Percentiles rank a stretch among this genome's conserved stretches.
Evolutionary conservation across 2,113 vertebrate species (phyloP).

Genomic region (Microtus ochrogaster): DNA sequence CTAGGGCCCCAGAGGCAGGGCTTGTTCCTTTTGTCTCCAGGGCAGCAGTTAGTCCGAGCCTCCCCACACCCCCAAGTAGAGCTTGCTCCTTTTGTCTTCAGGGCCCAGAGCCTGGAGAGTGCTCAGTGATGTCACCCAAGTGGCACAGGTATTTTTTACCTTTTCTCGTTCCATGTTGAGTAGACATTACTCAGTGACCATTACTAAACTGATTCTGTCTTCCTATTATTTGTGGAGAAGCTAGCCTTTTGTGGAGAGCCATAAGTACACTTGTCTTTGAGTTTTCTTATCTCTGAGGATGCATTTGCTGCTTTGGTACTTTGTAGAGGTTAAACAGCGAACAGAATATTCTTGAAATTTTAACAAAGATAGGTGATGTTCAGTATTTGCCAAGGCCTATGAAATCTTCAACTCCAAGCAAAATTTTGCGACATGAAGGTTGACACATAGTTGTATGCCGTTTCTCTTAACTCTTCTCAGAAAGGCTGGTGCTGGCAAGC

Average conservation of each 20-base stretch:
- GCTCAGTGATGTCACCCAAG: not conserved
- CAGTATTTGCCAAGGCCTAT: slow-evolving; percentile 18
- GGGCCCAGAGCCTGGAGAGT: not conserved
- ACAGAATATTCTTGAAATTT: slow-evolving; percentile 4
- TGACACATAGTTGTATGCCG: not conserved
- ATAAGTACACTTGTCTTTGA: not conserved
- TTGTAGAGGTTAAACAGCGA: slow-evolving; percentile 14
- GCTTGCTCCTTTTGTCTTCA: not conserved
- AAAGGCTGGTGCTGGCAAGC: not conserved
- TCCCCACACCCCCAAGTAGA: not conserved
- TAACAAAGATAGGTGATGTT: not conserved
- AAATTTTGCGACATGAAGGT: not conserved
- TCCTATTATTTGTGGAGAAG: not conserved
- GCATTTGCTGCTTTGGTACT: slow-evolving; percentile 3
- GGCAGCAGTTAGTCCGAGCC: not conserved
- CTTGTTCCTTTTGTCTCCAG: not conserved
- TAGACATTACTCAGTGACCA: not conserved
- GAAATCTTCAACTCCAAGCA: not conserved
- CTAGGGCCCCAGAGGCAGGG: not conserved
- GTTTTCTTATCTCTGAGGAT: slow-evolving; percentile 32
- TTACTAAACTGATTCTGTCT: not conserved
- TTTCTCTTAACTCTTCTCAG: not conserved
- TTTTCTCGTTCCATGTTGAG: not conserved
- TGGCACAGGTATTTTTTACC: not conserved
- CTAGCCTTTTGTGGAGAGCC: not conserved